A percentile compares a stretch with the other conserved stretches of the same genome.
Conservation (phyloP, 2,113 vertebrate genomes). For the Pseudorhombus dupliciocellatus region DNA sequence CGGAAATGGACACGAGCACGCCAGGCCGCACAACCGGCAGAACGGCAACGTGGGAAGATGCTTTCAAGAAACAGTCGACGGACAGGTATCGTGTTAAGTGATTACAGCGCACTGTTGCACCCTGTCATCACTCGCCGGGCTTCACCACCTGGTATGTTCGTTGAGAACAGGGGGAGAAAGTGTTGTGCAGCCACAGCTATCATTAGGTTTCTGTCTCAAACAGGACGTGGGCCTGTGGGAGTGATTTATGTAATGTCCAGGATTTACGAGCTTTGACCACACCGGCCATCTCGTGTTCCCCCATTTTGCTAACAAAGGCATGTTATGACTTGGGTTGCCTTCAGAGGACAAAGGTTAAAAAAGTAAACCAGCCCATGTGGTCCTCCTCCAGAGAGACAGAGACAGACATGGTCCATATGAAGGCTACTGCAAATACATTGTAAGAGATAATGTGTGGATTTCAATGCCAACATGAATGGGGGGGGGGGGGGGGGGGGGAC, state of each 20-base stretch:
- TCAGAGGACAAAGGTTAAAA: conserved; percentile 24
- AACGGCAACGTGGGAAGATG: conserved; percentile 85
- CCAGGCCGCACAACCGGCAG: conserved; percentile 59
- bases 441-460: background rate
- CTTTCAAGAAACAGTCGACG: conserved; percentile 87
- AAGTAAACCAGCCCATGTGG: conserved; percentile 32
- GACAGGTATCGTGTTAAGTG: conserved; percentile 83
- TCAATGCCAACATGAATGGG: background rate
- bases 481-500: too few species aligned
- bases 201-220: conserved; percentile 32
- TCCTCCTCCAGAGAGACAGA: background rate
- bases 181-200: conserved; percentile 25
- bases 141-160: conserved; percentile 8
- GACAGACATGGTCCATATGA: conserved; percentile 7
- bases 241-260: conserved; percentile 48
- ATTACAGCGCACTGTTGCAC: conserved; percentile 14
- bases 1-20: conserved; percentile 30
- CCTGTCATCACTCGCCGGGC: conserved; percentile 29
- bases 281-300: conserved; percentile 53
- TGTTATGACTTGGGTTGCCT: conserved; percentile 40
- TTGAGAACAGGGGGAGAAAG: conserved; percentile 23
- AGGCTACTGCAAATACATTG: conserved; percentile 4
- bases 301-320: conserved; percentile 13
- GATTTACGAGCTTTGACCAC: conserved; percentile 53
- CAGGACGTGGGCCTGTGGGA: conserved; percentile 38